Base-by-base conservation (phyloP, 2,113 vertebrate species). In the Coptodon rendalli region DNA sequence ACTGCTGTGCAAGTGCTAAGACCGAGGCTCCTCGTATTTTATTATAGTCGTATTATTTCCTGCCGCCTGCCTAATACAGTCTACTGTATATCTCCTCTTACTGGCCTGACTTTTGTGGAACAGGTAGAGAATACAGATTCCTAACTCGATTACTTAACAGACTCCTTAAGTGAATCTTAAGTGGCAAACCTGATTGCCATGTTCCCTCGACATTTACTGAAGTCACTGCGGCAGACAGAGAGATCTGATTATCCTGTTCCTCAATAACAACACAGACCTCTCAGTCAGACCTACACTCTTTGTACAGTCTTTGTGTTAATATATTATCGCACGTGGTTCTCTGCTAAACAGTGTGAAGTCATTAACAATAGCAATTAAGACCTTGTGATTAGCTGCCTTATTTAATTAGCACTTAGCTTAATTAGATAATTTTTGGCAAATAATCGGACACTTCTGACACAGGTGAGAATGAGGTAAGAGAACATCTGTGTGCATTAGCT, bases 141-240 rank as follows among this genome's bases (percentile, higher is more conserved):
- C 79, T 68, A 88, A 90, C 27, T 36, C 36, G 78, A 86, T 93
- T 92, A 89, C 79, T 87, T 90, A 89, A 88, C 88, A 89, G 89
- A 93, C 82, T 89, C 86, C 80, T 84, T 83, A 91, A 89, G 87
- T 89, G 86, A 93, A 93, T 91, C 73, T 71, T 91, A 92, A 93
- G 89, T 84, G 88, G 87, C 83, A 90, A 91, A 89, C 86, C 80
- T 14, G 66, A 93, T 93, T 87, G 80, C 27, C 5, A 3, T 31
- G 43, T 78, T 82, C 88, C 87, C 87, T 11, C 14, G 91, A 89
- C 71, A 22, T 86, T 71, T 80, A 36, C 80, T 81, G 48, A 86
- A 88, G 88, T 83, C 89, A 79, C 83, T 78, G 93, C 86, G 52
- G 79, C 82, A 88, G 88, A 92, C 87, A 56, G 52, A 76, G 48